Percentiles rank a stretch among this genome's conserved stretches.
Evolutionary conservation across 1,140 invertebrate genomes (phyloP).

Genomic region (Hylyphantes graminicola): DNA sequence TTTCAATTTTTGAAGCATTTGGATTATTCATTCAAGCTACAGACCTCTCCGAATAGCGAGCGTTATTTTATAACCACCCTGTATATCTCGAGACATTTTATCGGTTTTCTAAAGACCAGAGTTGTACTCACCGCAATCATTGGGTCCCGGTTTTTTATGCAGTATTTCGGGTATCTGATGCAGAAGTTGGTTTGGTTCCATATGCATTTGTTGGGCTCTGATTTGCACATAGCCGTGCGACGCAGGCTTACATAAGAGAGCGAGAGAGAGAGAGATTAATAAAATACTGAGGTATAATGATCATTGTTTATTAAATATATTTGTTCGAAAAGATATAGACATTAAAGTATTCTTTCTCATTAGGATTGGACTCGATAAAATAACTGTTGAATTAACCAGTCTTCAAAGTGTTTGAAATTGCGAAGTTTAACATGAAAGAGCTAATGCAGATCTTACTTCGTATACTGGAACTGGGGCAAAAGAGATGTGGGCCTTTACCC

Average conservation of each 20-base stretch:
- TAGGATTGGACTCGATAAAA: neutral
- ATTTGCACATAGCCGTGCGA: neutral
- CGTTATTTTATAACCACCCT: too few species aligned
- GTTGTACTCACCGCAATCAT: neutral
- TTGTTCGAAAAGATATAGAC: neutral
- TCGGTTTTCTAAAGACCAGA: too few species aligned
- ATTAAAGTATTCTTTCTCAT: neutral
- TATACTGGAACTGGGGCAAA: too few species aligned
- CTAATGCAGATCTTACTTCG: too few species aligned
- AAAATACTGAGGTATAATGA: neutral
- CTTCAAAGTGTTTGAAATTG: too few species aligned
- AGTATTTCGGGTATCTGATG: neutral
- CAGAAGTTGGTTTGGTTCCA: neutral
- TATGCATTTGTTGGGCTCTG: neutral
- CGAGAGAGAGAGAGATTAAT: neutral
- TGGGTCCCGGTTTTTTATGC: neutral
- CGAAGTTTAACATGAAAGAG: too few species aligned
- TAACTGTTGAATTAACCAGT: too few species aligned
- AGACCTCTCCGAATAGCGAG: too few species aligned
- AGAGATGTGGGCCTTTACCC: too few species aligned
- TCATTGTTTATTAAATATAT: neutral
- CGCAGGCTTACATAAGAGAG: neutral
- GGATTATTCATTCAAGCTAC: too few species aligned
- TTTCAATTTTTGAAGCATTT: too few species aligned
- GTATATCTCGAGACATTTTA: too few species aligned